phyloP scores from a whole-genome alignment of 2,888 invertebrate genomes.

The Pseudococcus longispinus region DNA sequence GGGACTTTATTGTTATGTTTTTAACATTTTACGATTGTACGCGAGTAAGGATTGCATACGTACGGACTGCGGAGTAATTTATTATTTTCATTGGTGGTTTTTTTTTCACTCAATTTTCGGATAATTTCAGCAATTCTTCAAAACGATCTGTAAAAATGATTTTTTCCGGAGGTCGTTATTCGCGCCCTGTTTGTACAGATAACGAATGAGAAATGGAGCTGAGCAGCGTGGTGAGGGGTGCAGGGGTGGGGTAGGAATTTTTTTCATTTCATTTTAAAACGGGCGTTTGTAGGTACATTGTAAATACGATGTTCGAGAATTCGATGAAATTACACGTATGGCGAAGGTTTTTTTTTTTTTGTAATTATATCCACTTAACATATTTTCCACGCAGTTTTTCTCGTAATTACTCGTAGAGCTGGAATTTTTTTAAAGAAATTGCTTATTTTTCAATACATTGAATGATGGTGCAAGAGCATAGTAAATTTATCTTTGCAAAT shows the following conservation, averaged over 20 bases:
- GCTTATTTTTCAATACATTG: too few species aligned
- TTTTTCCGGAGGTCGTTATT: not conserved
- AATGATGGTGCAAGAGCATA: too few species aligned
- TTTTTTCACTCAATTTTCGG: not conserved
- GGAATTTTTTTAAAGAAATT: too few species aligned
- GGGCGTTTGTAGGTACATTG: too few species aligned
- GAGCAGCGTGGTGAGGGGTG: not conserved
- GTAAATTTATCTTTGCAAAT: too few species aligned
- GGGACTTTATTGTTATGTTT: constrained; percentile 43
- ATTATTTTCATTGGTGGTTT: constrained; percentile 28
- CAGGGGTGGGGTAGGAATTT: too few species aligned
- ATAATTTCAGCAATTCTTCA: constrained; percentile 27
- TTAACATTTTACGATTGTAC: constrained; percentile 43
- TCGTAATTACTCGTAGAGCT: too few species aligned
- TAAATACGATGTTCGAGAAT: not conserved
- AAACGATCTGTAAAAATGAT: constrained; percentile 17
- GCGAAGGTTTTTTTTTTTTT: not conserved
- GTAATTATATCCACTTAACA: too few species aligned
- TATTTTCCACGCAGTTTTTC: too few species aligned
- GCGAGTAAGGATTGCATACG: too few species aligned
- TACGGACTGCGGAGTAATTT: too few species aligned
- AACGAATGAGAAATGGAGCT: not conserved
- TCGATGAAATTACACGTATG: not conserved
- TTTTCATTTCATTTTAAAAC: too few species aligned
- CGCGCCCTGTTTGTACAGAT: not conserved